Conservation (phyloP, 2,113 vertebrate genomes). For the Mormoops blainvillei region DNA sequence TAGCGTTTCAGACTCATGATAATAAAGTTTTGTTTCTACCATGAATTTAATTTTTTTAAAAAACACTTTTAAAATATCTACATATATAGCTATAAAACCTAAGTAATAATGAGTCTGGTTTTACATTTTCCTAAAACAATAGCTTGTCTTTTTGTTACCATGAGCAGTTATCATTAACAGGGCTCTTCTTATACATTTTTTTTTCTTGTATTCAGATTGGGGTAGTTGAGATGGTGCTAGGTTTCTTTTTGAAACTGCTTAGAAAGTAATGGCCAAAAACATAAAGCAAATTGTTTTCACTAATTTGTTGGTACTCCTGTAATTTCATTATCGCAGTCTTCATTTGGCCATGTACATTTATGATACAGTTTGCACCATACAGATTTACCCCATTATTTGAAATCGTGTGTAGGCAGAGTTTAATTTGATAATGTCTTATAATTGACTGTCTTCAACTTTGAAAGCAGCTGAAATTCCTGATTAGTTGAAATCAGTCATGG, state of each 20-base stretch:
- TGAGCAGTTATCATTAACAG: neutral
- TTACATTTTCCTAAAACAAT: neutral
- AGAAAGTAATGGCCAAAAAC: neutral
- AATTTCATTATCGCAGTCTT: neutral
- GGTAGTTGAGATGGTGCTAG: neutral
- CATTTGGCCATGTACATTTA: neutral
- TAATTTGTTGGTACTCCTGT: neutral
- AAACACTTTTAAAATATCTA: neutral
- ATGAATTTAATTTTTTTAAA: neutral
- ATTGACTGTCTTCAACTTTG: neutral
- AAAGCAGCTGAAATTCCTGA: neutral
- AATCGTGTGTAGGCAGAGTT: neutral
- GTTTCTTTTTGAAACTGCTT: conserved; percentile 13
- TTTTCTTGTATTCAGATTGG: neutral
- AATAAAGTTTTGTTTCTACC: neutral
- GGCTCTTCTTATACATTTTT: neutral
- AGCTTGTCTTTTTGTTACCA: neutral
- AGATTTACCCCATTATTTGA: neutral
- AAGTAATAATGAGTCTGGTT: neutral
- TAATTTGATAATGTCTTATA: conserved; percentile 13
- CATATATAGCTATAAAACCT: neutral
- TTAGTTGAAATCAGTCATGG: neutral
- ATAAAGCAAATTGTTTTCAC: neutral
- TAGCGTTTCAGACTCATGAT: neutral
- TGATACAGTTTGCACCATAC: neutral